A percentile compares a stretch with the other conserved stretches of the same genome.
These are phyloP conservation scores for Orussus abietinus DNA, from an alignment of 1,140 invertebrate species.

Conservation along the genomic window DNA sequence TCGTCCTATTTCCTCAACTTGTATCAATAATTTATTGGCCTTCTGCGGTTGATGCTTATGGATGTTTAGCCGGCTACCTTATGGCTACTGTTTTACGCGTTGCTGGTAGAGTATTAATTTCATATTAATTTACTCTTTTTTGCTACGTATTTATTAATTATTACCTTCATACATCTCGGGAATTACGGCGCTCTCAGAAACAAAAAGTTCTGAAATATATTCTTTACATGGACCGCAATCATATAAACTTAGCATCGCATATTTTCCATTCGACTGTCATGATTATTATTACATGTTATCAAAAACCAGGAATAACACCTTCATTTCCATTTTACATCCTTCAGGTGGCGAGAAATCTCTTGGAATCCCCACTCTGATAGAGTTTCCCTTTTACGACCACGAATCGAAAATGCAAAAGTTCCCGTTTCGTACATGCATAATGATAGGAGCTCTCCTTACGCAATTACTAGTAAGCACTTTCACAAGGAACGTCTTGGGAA, in stretches of 20 bases:
- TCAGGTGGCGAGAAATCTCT: slow-evolving; percentile 63
- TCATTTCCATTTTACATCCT: slow-evolving; percentile 18
- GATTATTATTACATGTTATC: slow-evolving; percentile 15
- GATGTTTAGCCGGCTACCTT: slow-evolving; percentile 65
- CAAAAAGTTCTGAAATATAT: too few relatives aligned
- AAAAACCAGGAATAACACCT: too few relatives aligned
- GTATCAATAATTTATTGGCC: slow-evolving; percentile 73
- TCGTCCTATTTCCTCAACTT: slow-evolving; percentile 79
- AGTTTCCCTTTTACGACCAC: slow-evolving; percentile 62
- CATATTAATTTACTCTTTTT: slow-evolving; percentile 7
- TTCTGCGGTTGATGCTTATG: slow-evolving; percentile 70
- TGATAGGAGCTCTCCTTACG: slow-evolving; percentile 60
- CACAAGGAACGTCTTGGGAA: slow-evolving; percentile 56
- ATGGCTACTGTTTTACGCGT: slow-evolving; percentile 65
- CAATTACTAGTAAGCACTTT: slow-evolving; percentile 58
- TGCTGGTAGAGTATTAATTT: slow-evolving; percentile 50
- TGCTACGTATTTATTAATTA: too few relatives aligned
- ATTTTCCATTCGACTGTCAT: too few relatives aligned
- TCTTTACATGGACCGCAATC: too few relatives aligned
- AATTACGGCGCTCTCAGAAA: too few relatives aligned
- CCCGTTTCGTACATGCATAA: slow-evolving; percentile 59
- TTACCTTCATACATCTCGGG: too few relatives aligned
- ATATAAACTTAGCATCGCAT: too few relatives aligned
- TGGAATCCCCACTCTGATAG: slow-evolving; percentile 59
- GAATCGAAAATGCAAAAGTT: slow-evolving; percentile 56